Evolutionary conservation across 2,113 vertebrate genomes (phyloP).

Genomic region (Peromyscus californicus): DNA sequence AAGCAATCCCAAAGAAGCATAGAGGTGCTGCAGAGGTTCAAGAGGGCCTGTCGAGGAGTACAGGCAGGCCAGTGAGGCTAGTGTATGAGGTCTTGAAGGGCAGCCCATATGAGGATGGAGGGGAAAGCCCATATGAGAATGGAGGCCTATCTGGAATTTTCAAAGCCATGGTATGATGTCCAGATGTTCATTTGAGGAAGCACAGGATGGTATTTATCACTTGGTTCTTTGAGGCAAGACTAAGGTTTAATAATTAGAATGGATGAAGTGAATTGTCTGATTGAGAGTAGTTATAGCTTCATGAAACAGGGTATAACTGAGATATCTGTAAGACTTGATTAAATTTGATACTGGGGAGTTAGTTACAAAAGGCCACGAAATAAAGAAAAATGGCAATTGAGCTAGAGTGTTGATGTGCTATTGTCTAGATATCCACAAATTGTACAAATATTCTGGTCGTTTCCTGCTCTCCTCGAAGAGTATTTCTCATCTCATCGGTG

Average conservation of each 20-base stretch:
- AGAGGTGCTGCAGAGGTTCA: background rate
- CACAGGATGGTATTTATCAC: background rate
- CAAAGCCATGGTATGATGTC: background rate
- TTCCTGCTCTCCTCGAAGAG: slow-evolving; percentile 28
- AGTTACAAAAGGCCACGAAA: slow-evolving; percentile 27
- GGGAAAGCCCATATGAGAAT: background rate
- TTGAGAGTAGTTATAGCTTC: slow-evolving; percentile 27
- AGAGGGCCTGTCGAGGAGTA: background rate
- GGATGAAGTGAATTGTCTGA: background rate
- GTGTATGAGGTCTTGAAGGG: background rate
- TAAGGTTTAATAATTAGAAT: slow-evolving; percentile 29
- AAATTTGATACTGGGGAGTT: background rate
- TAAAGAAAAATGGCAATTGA: slow-evolving; percentile 17
- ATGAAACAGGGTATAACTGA: background rate
- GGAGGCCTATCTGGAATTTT: background rate
- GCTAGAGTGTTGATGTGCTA: background rate
- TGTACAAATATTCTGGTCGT: slow-evolving; percentile 53
- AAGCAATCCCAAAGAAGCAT: background rate
- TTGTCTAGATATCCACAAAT: slow-evolving; percentile 34
- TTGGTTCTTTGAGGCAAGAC: slow-evolving; percentile 18
- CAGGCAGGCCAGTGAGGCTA: background rate
- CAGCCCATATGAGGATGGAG: background rate
- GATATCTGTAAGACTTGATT: slow-evolving; percentile 3
- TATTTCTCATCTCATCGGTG: slow-evolving; percentile 40
- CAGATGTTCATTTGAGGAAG: background rate